phyloP scores from a whole-genome alignment of 2,888 invertebrate genomes.

The Apodemia zela region DNA sequence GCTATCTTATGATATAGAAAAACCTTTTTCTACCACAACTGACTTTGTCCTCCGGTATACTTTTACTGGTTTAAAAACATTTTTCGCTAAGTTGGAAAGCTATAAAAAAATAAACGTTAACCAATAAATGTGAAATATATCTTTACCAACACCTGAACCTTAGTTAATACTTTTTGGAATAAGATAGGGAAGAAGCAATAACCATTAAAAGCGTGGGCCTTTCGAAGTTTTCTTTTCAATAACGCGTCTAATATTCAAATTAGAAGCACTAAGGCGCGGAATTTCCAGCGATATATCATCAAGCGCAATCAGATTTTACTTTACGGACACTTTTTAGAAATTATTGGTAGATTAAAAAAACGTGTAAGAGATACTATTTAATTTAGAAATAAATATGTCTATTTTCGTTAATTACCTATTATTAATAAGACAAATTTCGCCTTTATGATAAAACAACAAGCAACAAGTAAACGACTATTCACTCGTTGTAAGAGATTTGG shows the following conservation, averaged over 20 bases:
- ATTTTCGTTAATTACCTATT: no score
- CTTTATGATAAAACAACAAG: no score
- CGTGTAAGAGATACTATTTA: conserved; percentile 20
- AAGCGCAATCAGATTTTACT: conserved; percentile 70
- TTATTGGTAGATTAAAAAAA: conserved; percentile 59
- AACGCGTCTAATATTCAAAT: conserved; percentile 80
- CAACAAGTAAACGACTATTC: no score
- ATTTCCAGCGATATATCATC: conserved; percentile 74
- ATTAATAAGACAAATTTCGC: no score
- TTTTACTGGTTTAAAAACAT: no score
- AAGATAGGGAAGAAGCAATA: conserved; percentile 65
- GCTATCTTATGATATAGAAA: no score
- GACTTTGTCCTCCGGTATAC: no score
- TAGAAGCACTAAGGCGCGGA: conserved; percentile 70
- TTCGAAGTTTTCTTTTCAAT: conserved; percentile 77
- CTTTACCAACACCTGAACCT: conserved; percentile 47
- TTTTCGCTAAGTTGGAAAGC: no score
- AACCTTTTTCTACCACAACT: no score
- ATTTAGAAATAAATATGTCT: background rate
- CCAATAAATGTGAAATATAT: conserved; percentile 25
- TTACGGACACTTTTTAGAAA: conserved; percentile 55
- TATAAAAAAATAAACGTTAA: background rate
- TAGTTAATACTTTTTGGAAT: conserved; percentile 43
- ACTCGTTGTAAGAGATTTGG: no score
- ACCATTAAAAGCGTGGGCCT: conserved; percentile 75